Evolutionary conservation across 2,113 vertebrate genomes (phyloP), one percentile per base, ranked within the genome.

Genomic region (Phylloscopus trochilus): DNA sequence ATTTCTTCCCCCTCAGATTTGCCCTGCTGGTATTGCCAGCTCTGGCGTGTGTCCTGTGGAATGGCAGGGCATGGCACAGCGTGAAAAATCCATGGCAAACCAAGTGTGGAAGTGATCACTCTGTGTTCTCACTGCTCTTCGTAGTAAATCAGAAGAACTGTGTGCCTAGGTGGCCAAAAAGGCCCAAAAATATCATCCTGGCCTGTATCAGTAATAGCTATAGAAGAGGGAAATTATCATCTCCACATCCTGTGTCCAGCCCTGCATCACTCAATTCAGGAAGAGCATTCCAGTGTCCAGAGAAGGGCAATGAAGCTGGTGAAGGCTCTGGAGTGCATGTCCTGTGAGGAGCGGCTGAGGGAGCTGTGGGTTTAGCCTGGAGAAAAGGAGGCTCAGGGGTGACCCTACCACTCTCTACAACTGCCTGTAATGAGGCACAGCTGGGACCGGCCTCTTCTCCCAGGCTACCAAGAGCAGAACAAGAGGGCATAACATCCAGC

Each of bases 31-130:
- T 17, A 15, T 17, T 64, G 59, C 8, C 31, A 5, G 0, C 16
- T 37, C 24, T 1, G 9, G 13, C 4, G 2, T 0, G 13, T 12
- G 19, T 15, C 20, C 4, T 5, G 4, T 10, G 49, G 49, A 51
- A 13, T 1, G 3, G 56, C 56, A 11, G 1, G 2, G 49, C 46
- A 39, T 5, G 4, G 30, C 21, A 21, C 35, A n/a, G 17, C 5
- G 18, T 12, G 27, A 20, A 6, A 47, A 41, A 27, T 47, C 18
- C 64, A 16, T 1, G 2, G 37, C 4, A 9, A 82, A 26, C 7
- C 23, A 23, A 35, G 12, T 1, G 7, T 47, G 2, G 13, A 60
- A 72, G 14, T 7, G 53, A 30, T n/a, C 0, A 0, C n/a, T 59
- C 18, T 8, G 13, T 0, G 0, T 27, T n/a, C 31, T 43, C 23